Evolutionary conservation across 1,140 invertebrate species (phyloP), one percentile per base, ranked within the genome.

Genomic region (Melitaea cinxia): DNA sequence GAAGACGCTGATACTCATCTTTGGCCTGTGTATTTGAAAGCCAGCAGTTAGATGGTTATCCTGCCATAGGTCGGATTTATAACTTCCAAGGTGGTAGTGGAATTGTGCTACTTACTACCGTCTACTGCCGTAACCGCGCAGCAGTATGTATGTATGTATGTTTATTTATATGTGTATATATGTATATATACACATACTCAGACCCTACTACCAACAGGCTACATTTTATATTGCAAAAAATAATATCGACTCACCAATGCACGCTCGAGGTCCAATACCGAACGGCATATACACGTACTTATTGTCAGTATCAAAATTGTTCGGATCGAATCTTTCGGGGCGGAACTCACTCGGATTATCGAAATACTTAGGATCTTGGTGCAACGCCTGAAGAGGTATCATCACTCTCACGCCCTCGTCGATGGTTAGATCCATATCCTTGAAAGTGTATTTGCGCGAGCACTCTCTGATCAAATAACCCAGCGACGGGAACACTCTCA

Each of bases 281-380:
- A 84, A 86, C 1, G 83, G 83, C 28, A 86, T 45, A 39, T 83
- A 84, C 4, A 73, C 71, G 24, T 88, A 92, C 7, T 78, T 90
- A 65, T 88, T 88, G 39, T 91, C 70, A 1, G 65, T 64, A 15
- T 73, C 68, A 0, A 78, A 35, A 14, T 73, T 65, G 10, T 91
- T 88, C 0, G 86, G 80, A 4, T 68, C 67, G 54, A 94, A 94
- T 39, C 94, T 72, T 50, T 94, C 92, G 0, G 94, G 94, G 52
- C 91, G 75, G 66, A 93, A 94, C 19, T 80, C 71, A 1, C 88
- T 73, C 0, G 94, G 93, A 6, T 93, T 72, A 0, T 89, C 83
- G 72, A 92, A 94, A 60, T 93, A 83, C 10, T 86, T 64, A 1
- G 91, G 83, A 77, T 94, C 92, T 9, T 88, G 91, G 26, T 94